Conservation (phyloP, 2,113 vertebrate species). For the Plecotus auritus region DNA sequence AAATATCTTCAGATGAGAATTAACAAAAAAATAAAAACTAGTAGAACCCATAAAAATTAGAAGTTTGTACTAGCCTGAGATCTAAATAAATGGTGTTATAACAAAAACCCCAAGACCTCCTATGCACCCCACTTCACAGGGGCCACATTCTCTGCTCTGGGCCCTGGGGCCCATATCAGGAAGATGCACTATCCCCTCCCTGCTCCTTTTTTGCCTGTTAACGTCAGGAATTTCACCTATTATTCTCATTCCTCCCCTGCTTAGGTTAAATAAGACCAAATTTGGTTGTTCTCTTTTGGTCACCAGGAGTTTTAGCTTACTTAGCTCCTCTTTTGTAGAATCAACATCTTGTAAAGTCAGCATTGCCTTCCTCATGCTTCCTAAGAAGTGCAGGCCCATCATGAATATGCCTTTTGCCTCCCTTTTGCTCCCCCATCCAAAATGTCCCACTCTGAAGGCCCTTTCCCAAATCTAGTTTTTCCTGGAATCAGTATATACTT, state of each 20-base stretch:
- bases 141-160: not conserved
- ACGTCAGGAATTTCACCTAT: not conserved
- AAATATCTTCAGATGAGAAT: no score
- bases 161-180: not conserved
- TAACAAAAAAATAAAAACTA: no score
- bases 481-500: not conserved
- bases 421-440: not conserved
- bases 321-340: not conserved
- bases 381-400: not conserved
- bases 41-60: no score
- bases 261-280: not conserved
- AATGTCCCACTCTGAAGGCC: not conserved
- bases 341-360: not conserved
- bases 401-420: not conserved
- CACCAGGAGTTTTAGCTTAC: not conserved
- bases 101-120: no score
- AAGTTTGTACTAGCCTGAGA: no score
- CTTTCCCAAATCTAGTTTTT: not conserved
- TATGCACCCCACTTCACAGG: not conserved
- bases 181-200: not conserved
- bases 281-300: not conserved
- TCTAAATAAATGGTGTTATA: no score
- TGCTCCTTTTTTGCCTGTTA: not conserved
- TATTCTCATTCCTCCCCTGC: not conserved
- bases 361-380: not conserved